Base-by-base conservation (phyloP, 2,797 vertebrate genomes). In the Sebastes oblongus region DNA sequence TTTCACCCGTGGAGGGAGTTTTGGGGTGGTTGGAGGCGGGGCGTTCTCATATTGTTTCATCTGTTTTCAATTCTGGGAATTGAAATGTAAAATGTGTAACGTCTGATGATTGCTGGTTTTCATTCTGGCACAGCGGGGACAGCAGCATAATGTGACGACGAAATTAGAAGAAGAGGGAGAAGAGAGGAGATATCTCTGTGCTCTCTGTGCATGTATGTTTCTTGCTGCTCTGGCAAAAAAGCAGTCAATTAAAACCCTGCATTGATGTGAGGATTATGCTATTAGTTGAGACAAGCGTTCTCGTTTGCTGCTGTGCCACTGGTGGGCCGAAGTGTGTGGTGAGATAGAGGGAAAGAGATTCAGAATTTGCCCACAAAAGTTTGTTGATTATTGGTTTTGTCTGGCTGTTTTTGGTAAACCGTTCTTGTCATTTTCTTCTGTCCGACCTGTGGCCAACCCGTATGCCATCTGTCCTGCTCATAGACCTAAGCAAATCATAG, bases 181-280 rank as follows among this genome's bases (percentile, higher is more conserved):
- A 78, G 61, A 73, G 77, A 71, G 46, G 70, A 66, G 77, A 85
- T 83, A 80, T 92, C 77, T 56, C 77, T 56, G 75, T 72, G 66
- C 83, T 70, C 65, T 72, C 59, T 80, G 84, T 79, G 86, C 83
- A 61, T 89, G 88, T 88, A 64, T 78, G 81, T 88, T 89, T 89
- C 72, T 80, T 77, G 77, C 80, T 81, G 81, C 74, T 78, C 66
- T 14, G 75, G 82, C 83, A 46, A 90, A 87, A 89, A 90, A 74
- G 77, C 84, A 81, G 77, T 88, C 85, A 88, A 91, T 91, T 91
- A 91, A 93, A 93, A 82, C 39, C 56, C 78, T 36, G 76, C 83
- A 91, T 90, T 93, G 90, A 94, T 91, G 89, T 91, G 85, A 90
- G 91, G 89, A 90, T 93, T 92, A 92, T 87, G 88, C 82, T 88